Evolutionary conservation across 1,140 invertebrate species (phyloP).

Genomic region (Drosophila pseudoobscura): DNA sequence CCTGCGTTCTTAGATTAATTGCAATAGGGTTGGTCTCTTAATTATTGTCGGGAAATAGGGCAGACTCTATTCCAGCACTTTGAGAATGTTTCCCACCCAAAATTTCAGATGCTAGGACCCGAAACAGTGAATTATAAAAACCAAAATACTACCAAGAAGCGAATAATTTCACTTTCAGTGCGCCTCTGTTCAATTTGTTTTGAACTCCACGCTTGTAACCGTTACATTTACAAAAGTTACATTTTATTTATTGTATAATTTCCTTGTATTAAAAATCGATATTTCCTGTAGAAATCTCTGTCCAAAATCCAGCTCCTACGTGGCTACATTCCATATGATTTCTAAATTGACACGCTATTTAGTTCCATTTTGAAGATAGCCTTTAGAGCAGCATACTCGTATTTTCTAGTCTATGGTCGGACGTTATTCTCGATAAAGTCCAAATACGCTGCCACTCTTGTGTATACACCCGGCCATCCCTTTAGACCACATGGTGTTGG

Average conservation of each 20-base stretch:
- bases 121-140: conserved; percentile 39
- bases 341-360: not conserved
- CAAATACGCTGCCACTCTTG: conserved; percentile 87
- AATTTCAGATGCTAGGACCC: conserved; percentile 12
- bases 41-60: conserved; percentile 19
- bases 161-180: conserved; percentile 24
- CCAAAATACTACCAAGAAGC: conserved; percentile 44
- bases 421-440: conserved; percentile 87
- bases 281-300: conserved; percentile 13
- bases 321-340: too few relatives aligned
- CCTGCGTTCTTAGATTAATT: conserved; percentile 61
- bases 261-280: conserved; percentile 53
- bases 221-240: conserved; percentile 46
- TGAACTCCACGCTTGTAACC: conserved; percentile 41
- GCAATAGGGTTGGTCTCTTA: conserved; percentile 48
- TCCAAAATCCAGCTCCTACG: not conserved
- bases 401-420: conserved; percentile 20
- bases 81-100: conserved; percentile 23
- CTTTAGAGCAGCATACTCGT: not conserved
- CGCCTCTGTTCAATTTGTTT: conserved; percentile 42
- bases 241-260: conserved; percentile 72
- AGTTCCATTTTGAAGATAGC: not conserved
- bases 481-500: conserved; percentile 88
- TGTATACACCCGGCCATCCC: conserved; percentile 91
- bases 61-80: conserved; percentile 35